Evolutionary conservation across 2,888 invertebrate genomes (phyloP).

Genomic region (Helleia helle): DNA sequence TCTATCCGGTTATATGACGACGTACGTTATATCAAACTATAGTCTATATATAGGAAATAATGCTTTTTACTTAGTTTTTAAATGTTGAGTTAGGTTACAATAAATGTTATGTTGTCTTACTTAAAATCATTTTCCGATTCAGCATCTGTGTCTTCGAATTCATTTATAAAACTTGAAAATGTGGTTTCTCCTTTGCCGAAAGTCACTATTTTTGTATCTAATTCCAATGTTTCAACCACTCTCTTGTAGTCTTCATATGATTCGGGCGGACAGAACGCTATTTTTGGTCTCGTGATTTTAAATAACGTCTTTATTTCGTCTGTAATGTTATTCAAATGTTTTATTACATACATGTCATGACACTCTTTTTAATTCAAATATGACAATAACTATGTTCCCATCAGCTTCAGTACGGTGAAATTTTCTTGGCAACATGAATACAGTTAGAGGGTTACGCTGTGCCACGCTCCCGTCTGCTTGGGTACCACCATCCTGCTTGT

Average conservation of each 20-base stretch:
- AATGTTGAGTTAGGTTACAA: background rate
- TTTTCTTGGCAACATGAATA: too few species aligned
- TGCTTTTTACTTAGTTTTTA: too few species aligned
- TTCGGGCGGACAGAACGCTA: constrained; percentile 45
- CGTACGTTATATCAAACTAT: too few species aligned
- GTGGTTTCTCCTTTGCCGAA: constrained; percentile 39
- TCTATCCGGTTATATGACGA: too few species aligned
- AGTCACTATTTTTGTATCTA: constrained; percentile 35
- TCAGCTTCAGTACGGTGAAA: too few species aligned
- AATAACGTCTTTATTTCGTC: constrained; percentile 42
- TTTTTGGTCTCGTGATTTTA: constrained; percentile 36
- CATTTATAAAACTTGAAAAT: constrained; percentile 32
- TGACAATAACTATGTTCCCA: too few species aligned
- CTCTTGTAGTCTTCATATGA: constrained; percentile 25
- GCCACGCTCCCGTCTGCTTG: too few species aligned
- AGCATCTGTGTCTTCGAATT: constrained; percentile 26
- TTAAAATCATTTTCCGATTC: constrained; percentile 31
- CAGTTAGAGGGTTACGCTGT: too few species aligned
- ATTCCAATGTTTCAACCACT: constrained; percentile 30
- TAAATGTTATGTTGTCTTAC: constrained; percentile 35
- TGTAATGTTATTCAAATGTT: constrained; percentile 24
- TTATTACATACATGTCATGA: too few species aligned
- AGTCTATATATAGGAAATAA: too few species aligned
- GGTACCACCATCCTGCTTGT: too few species aligned
- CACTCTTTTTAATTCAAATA: too few species aligned